Evolutionary conservation across 2,888 invertebrate species (phyloP), one percentile per base, ranked within the genome.

Genomic region (Lutraria lutraria): DNA sequence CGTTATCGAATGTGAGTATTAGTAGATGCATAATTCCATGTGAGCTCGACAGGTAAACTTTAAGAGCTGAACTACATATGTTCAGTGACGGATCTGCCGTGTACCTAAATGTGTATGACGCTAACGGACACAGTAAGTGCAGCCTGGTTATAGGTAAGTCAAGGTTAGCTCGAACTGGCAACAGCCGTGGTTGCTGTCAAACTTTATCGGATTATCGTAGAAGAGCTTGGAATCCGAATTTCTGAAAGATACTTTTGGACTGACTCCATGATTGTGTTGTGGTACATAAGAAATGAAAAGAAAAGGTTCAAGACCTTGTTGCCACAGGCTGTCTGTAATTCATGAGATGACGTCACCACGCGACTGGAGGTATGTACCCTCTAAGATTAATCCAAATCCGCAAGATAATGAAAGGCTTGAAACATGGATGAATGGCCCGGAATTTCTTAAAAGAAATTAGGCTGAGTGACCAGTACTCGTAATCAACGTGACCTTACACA

Each of bases 151-250:
- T 86, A 34, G 89, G 90, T 16, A 90, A 90, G 54, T 83, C 90
- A 12, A 63, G 87, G 29, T 85, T 91, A 13, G 89, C 54, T 91
- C 52, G 91, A 91, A 34, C 81, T 91, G 31, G 63, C 89, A 19
- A 86, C 89, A 60, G 87, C 91, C 16, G 79, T 76, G 0, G 34
- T 79, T 0, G 79, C 83, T 16, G 81, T 84, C 0, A 83, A 81
- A 21, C 56, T 31, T 15, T n/a, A n/a, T n/a, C n/a, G n/a, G n/a
- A n/a, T n/a, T n/a, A n/a, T n/a, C n/a, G n/a, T n/a, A n/a, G n/a
- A n/a, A n/a, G 87, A 87, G 76, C 43, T 87, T 13, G 83, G 83
- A 13, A 1, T 83, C 16, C 19, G 83, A 25, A 53, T 87, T 54
- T 29, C 68, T 72, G 25, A 63, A 34, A 68, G n/a, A 12, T 54